Percentiles rank a stretch among this genome's conserved stretches.
Evolutionary conservation across 2,888 invertebrate genomes (phyloP).

Genomic region (Leptarthrus brevirostris): DNA sequence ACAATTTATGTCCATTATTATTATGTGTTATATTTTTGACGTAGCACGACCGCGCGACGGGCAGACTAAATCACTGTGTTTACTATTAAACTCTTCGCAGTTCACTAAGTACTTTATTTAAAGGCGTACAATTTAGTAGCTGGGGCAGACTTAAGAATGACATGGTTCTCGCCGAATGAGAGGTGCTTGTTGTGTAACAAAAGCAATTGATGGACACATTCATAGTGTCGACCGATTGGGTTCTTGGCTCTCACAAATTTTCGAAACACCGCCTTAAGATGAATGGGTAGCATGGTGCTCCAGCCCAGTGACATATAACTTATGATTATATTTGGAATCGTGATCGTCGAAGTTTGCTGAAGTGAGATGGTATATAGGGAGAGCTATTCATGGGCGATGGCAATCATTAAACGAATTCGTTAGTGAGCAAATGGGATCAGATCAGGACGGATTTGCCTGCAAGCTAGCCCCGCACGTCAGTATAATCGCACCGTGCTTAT

Average conservation of each 20-base stretch:
- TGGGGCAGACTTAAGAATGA: conserved; percentile 35
- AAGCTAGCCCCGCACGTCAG: not conserved
- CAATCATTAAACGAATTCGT: conserved; percentile 33
- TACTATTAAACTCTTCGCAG: conserved; percentile 39
- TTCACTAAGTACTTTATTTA: conserved; percentile 43
- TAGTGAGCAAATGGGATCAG: conserved; percentile 36
- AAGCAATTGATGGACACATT: conserved; percentile 32
- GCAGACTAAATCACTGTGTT: conserved; percentile 25
- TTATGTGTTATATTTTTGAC: conserved; percentile 31
- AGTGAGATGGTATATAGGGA: conserved; percentile 23
- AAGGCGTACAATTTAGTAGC: conserved; percentile 33
- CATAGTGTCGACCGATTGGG: not conserved
- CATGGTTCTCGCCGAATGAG: conserved; percentile 38
- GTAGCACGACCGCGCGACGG: conserved; percentile 16
- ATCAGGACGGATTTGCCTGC: conserved; percentile 31
- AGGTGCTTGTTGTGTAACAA: not conserved
- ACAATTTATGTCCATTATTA: conserved; percentile 29
- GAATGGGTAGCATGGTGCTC: conserved; percentile 32
- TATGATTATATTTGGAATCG: conserved; percentile 23
- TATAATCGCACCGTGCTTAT: not conserved
- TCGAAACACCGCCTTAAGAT: conserved; percentile 41
- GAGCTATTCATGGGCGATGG: conserved; percentile 35
- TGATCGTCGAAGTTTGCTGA: conserved; percentile 1
- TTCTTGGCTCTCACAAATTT: conserved; percentile 14
- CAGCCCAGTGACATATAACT: conserved; percentile 44